These are phyloP conservation scores for Coptodon rendalli DNA, from an alignment of 2,113 vertebrate genomes.

Conservation along the genomic window DNA sequence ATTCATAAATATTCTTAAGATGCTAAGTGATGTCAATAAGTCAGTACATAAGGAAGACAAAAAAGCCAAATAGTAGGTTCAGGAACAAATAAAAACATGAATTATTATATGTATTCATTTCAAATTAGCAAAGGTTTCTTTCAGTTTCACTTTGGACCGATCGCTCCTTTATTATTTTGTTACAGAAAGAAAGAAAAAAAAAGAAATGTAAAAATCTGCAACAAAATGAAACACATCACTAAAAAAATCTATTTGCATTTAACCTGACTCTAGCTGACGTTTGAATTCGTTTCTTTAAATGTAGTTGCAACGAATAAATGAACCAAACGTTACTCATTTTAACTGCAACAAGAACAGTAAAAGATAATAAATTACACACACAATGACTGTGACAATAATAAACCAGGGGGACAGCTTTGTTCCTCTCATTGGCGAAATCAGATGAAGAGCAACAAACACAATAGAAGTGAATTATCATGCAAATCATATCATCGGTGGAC, in stretches of 20 bases:
- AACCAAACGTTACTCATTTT: not conserved
- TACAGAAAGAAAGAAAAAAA: not conserved
- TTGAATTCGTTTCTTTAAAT: constrained; percentile 21
- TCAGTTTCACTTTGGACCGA: not conserved
- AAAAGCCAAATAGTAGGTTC: not conserved
- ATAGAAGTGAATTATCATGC: not conserved
- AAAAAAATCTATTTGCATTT: not conserved
- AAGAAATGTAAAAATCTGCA: not conserved
- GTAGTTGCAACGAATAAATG: not conserved
- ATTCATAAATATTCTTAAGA: not conserved
- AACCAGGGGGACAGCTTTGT: not conserved
- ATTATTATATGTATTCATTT: not conserved
- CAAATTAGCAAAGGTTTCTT: not conserved
- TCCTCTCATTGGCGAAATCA: not conserved
- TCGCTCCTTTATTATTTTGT: not conserved
- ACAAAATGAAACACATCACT: not conserved
- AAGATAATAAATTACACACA: not conserved
- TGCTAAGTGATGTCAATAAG: not conserved
- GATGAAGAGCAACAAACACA: not conserved
- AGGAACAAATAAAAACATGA: not conserved
- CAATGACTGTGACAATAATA: not conserved
- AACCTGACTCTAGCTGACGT: not conserved
- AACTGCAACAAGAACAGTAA: not conserved
- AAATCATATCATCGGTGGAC: not conserved
- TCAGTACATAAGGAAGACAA: not conserved